A percentile compares a stretch with the other conserved stretches of the same genome.
These are phyloP conservation scores for Scatophagus argus DNA, from an alignment of 2,113 vertebrate species.

Conservation along the genomic window DNA sequence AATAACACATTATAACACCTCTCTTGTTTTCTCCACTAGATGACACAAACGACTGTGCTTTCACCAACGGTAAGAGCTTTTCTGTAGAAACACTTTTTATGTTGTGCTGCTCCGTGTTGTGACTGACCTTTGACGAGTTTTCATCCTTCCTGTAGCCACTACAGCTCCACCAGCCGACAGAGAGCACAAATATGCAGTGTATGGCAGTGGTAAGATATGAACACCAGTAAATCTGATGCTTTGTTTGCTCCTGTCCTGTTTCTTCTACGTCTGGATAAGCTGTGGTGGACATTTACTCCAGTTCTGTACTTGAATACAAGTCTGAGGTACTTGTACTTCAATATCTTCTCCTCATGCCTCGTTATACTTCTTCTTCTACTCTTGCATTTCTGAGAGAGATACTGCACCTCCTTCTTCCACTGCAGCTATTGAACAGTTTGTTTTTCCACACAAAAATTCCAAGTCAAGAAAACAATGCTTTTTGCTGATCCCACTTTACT, in stretches of 20 bases:
- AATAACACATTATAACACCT: neutral
- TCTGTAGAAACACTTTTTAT: too few species aligned
- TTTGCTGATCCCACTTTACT: neutral
- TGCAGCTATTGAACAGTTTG: neutral
- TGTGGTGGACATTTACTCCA: neutral
- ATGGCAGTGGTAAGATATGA: too few species aligned
- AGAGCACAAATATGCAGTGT: too few species aligned
- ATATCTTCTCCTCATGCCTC: neutral
- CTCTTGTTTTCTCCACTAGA: constrained; percentile 34
- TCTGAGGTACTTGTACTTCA: neutral
- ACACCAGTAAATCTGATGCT: neutral
- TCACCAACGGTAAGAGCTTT: too few species aligned
- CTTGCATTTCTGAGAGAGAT: neutral
- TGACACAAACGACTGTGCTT: neutral
- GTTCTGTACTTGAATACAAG: too few species aligned
- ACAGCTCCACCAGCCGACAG: too few species aligned
- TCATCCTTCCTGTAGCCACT: too few species aligned
- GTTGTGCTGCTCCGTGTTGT: too few species aligned
- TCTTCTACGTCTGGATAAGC: neutral
- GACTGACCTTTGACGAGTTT: too few species aligned
- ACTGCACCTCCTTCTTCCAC: neutral
- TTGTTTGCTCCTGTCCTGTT: too few species aligned
- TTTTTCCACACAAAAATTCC: neutral
- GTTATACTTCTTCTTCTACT: fast-evolving
- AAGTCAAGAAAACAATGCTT: neutral